A percentile compares a stretch with the other conserved stretches of the same genome.
Conservation (phyloP, 2,888 invertebrate genomes). For the Oasisia sp. region DNA sequence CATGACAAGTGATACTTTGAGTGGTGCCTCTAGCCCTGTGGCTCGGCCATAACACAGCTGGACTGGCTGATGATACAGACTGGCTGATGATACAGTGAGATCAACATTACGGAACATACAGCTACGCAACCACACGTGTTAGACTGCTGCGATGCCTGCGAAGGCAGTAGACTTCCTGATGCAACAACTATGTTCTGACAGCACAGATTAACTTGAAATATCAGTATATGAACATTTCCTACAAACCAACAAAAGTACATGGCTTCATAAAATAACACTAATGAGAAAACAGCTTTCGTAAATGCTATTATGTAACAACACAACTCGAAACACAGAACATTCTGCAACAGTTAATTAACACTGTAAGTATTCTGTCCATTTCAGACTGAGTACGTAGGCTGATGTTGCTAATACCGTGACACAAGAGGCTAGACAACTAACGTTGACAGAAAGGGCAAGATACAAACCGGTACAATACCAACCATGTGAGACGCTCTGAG, state of each 20-base stretch:
- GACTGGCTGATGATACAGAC: neutral
- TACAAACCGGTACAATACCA: neutral
- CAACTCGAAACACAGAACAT: neutral
- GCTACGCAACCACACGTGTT: neutral
- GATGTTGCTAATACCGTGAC: neutral
- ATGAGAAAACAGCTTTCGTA: neutral
- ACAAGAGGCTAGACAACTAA: neutral
- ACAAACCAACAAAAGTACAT: neutral
- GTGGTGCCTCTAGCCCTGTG: neutral
- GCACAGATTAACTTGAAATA: neutral
- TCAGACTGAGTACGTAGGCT: neutral
- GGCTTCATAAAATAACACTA: neutral
- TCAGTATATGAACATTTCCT: neutral
- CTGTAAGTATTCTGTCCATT: neutral
- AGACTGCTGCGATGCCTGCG: neutral
- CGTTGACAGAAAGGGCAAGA: neutral
- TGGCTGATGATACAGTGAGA: neutral
- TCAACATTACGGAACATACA: neutral
- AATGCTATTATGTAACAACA: neutral
- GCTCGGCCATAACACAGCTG: neutral
- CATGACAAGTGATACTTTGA: neutral
- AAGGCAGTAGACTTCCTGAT: neutral
- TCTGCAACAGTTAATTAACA: neutral
- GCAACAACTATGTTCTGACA: neutral
- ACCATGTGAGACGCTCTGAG: slow-evolving; percentile 12